Evolutionary conservation across 35 echinoderm and acorn worm genomes (phyloP).

Genomic region (Diadema setosum): DNA sequence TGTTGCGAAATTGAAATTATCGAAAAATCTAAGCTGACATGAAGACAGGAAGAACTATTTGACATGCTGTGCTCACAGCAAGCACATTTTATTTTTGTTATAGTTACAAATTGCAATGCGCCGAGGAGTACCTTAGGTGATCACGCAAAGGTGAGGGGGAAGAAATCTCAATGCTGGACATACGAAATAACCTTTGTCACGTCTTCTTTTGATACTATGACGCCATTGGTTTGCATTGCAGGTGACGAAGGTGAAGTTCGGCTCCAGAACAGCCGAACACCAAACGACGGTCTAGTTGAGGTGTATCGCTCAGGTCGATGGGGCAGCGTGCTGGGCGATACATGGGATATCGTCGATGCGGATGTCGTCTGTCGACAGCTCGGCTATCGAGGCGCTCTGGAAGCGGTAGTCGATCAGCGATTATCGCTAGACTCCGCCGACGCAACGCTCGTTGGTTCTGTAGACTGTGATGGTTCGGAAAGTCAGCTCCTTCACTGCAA

Average conservation of each 20-base stretch:
- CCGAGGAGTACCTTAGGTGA: too few species aligned
- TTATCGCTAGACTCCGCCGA: too few species aligned
- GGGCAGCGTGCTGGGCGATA: not conserved
- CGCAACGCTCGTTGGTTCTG: not conserved
- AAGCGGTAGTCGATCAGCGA: not conserved
- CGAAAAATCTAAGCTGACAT: too few species aligned
- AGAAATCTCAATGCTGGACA: too few species aligned
- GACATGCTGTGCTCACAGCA: too few species aligned
- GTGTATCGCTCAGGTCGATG: not conserved
- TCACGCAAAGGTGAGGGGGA: too few species aligned
- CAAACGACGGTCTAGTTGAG: not conserved
- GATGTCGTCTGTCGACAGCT: conserved; percentile 9
- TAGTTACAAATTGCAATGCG: too few species aligned
- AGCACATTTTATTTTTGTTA: too few species aligned
- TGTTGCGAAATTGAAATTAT: too few species aligned
- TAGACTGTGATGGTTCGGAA: not conserved
- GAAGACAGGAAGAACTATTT: too few species aligned
- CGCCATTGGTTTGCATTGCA: not conserved
- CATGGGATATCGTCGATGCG: conserved; percentile 10
- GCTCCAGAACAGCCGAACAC: not conserved
- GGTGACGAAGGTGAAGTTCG: not conserved
- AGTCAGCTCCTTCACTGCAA: not conserved
- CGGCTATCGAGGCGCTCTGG: not conserved
- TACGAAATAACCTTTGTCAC: too few species aligned
- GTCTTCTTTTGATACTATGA: too few species aligned